Conservation (phyloP, 2,797 vertebrate species). For the Leptodactylus fallax region DNA sequence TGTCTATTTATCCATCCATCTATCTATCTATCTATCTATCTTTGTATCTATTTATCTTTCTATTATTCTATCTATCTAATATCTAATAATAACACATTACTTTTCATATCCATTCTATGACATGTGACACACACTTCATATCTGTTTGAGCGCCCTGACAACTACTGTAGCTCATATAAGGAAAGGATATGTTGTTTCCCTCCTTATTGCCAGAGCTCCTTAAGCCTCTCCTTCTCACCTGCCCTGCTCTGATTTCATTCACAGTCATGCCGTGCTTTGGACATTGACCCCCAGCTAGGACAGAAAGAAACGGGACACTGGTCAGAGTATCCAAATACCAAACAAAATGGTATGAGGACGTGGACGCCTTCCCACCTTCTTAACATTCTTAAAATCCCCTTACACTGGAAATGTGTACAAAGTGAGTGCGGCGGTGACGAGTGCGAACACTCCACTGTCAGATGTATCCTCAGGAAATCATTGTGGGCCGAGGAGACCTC, state of each 20-base stretch:
- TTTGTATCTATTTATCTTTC: no score
- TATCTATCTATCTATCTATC: no score
- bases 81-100: no score
- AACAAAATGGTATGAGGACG: background rate
- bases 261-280: background rate
- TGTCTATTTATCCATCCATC: no score
- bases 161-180: background rate
- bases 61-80: no score
- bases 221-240: background rate
- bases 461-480: constrained; percentile 57
- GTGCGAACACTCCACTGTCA: background rate
- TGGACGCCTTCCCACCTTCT: background rate
- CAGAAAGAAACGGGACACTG: background rate
- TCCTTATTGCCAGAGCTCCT: no score
- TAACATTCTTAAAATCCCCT: constrained; percentile 8
- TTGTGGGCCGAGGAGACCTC: background rate
- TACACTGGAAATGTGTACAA: background rate
- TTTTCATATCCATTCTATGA: no score
- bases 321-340: background rate
- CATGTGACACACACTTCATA: background rate
- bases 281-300: background rate
- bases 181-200: no score
- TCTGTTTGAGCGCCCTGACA: background rate
- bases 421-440: background rate
- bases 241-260: background rate